Evolutionary conservation across 2,797 vertebrate genomes (phyloP).

Genomic region (Sitta carolinensis): DNA sequence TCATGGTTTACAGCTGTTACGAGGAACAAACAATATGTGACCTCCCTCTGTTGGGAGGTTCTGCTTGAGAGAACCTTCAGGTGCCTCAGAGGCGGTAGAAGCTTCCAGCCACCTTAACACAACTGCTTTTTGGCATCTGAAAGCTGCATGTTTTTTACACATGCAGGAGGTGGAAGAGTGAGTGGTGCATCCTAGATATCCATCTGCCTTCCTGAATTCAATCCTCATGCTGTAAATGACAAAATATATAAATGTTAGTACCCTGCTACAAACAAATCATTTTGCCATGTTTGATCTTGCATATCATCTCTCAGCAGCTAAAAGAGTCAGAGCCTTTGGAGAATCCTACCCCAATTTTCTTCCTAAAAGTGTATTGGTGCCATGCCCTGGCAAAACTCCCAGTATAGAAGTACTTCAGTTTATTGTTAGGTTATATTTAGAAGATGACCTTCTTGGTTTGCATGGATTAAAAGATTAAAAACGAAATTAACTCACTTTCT

Average conservation of each 20-base stretch:
- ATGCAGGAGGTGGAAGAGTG: background rate
- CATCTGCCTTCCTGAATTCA: background rate
- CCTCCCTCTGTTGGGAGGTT: background rate
- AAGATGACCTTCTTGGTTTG: background rate
- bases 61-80: background rate
- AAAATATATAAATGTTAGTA: background rate
- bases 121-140: background rate
- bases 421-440: background rate
- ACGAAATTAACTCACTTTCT: background rate
- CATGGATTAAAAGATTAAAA: background rate
- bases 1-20: background rate
- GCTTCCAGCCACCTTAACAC: background rate
- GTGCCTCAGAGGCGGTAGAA: background rate
- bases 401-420: background rate
- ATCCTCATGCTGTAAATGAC: background rate
- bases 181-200: background rate
- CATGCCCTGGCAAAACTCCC: background rate
- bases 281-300: rapidly evolving
- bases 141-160: background rate
- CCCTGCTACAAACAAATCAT: background rate
- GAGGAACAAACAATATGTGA: background rate
- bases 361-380: background rate
- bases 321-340: background rate
- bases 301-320: background rate
- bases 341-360: background rate